phyloP scores from a whole-genome alignment of 1,140 invertebrate species.

The Cecropterus lyciades region DNA sequence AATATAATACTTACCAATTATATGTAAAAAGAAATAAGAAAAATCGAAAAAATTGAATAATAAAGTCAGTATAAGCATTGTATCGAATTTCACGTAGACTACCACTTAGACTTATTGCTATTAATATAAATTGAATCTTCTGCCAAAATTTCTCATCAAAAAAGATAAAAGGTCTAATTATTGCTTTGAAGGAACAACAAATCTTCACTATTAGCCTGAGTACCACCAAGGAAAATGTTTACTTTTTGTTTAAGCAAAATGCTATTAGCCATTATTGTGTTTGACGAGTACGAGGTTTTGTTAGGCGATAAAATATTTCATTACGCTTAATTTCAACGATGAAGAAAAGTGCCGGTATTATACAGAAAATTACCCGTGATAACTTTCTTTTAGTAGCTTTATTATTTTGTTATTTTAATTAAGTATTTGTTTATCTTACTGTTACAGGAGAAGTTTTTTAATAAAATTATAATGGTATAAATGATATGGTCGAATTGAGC shows the following conservation, averaged over 20 bases:
- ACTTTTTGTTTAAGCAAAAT: slow-evolving; percentile 6
- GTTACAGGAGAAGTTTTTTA: no score
- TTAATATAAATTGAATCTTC: background rate
- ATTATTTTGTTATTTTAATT: background rate
- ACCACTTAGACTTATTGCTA: background rate
- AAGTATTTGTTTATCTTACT: background rate
- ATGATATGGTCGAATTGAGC: no score
- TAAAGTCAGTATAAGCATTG: no score
- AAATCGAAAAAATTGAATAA: no score
- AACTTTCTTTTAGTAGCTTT: background rate
- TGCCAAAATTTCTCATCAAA: background rate
- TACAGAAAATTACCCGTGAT: background rate
- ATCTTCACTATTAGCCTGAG: background rate
- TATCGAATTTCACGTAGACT: no score
- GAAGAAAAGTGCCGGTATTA: slow-evolving; percentile 6
- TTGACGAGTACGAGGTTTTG: slow-evolving; percentile 6
- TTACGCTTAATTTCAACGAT: slow-evolving; percentile 7
- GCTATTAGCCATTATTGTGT: slow-evolving; percentile 5
- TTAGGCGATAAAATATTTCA: slow-evolving; percentile 8
- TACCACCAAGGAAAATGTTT: background rate
- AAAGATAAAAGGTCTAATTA: background rate
- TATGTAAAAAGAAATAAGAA: no score
- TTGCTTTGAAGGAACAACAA: background rate
- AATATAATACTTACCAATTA: no score
- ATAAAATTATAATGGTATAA: no score